Conservation (phyloP, 53 echinoderm and acorn worm species). For the Holothuria leucospilota region DNA sequence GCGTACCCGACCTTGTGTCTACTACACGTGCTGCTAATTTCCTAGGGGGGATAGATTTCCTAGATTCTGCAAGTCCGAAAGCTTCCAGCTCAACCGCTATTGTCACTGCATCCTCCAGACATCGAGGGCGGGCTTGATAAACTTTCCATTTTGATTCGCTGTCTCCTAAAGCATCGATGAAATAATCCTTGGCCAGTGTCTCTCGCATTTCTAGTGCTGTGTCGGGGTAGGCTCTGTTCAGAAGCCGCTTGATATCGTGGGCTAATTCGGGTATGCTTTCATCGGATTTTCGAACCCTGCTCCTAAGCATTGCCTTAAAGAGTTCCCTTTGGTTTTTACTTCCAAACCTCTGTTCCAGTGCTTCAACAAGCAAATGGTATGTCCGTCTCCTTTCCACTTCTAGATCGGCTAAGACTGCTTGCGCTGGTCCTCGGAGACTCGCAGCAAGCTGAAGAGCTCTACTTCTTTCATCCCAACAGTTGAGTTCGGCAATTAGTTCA, state of each 20-base stretch:
- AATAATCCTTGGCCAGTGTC: constrained; percentile 57
- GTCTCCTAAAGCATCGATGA: constrained; percentile 65
- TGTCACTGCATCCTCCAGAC: constrained; percentile 55
- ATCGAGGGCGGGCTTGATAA: constrained; percentile 38
- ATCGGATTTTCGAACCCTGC: constrained; percentile 24
- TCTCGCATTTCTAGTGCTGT: constrained; percentile 47
- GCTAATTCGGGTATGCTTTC: constrained; percentile 60
- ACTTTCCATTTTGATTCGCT: constrained; percentile 50
- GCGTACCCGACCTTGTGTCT: not conserved
- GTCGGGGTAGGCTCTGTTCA: constrained; percentile 52
- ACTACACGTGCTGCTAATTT: not conserved
- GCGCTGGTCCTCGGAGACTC: constrained; percentile 62
- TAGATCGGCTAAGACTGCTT: constrained; percentile 58
- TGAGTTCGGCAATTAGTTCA: constrained; percentile 63
- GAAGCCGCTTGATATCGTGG: constrained; percentile 43
- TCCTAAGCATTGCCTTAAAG: constrained; percentile 49
- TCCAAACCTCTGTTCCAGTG: constrained; percentile 57
- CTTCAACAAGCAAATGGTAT: constrained; percentile 45
- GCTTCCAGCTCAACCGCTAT: constrained; percentile 63
- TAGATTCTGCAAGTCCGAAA: constrained; percentile 45
- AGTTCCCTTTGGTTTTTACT: constrained; percentile 56
- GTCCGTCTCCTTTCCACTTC: constrained; percentile 29
- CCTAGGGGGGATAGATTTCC: not conserved
- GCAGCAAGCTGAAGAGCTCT: constrained; percentile 63
- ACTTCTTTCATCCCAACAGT: constrained; percentile 60